Percentiles rank a stretch among this genome's conserved stretches.
phyloP scores from a whole-genome alignment of 1,140 invertebrate species.

The Aphidius gifuensis region DNA sequence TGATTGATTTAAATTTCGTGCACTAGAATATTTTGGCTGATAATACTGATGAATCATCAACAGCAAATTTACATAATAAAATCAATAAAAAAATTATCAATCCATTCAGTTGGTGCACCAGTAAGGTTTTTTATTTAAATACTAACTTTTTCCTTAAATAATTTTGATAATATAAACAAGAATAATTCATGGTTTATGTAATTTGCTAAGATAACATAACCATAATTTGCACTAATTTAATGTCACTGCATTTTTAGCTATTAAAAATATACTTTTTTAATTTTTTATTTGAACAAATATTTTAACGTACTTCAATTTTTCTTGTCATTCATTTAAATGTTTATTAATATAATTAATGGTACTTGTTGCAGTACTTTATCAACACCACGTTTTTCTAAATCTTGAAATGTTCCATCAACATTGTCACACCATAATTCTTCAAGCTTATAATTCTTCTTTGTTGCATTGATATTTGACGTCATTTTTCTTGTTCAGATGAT shows the following conservation, averaged over 20 bases:
- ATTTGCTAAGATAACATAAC: no score
- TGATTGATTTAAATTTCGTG: conserved; percentile 94
- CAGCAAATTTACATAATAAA: conserved; percentile 93
- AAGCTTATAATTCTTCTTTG: conserved; percentile 96
- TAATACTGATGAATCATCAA: conserved; percentile 96
- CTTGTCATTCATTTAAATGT: no score
- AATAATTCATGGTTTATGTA: no score
- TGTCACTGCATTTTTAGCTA: no score
- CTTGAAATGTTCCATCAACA: conserved; percentile 94
- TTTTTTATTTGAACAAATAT: no score
- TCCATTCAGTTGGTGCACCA: conserved; percentile 87
- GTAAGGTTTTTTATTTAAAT: conserved; percentile 87
- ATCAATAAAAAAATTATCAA: conserved; percentile 95
- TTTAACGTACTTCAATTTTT: no score
- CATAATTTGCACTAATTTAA: no score
- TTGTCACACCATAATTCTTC: conserved; percentile 99
- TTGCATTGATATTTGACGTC: conserved; percentile 91
- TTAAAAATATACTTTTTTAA: no score
- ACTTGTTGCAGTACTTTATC: conserved; percentile 98
- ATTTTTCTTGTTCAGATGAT: conserved; percentile 92
- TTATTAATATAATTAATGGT: no score
- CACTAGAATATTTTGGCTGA: conserved; percentile 94
- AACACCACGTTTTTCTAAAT: conserved; percentile 94
- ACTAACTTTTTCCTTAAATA: no score
- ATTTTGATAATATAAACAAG: no score